Conservation (phyloP, 2,797 vertebrate genomes). For the Enteromius anoplus region DNA sequence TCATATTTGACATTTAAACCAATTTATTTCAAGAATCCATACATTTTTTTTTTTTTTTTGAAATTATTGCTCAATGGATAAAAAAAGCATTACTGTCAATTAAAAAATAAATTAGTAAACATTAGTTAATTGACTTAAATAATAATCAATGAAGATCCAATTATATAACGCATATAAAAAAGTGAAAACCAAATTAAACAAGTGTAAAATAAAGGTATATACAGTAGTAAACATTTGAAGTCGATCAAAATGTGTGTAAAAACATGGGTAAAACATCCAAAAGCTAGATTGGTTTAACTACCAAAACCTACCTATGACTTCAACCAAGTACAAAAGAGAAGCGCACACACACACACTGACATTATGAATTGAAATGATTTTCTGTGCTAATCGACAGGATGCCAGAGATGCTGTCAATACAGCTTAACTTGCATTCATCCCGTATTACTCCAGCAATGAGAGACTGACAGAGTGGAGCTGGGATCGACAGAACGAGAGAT, state of each 20-base stretch:
- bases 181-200: not conserved
- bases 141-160: not conserved
- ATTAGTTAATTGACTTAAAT: too few species aligned
- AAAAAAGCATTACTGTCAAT: not conserved
- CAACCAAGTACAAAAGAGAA: too few species aligned
- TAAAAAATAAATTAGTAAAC: not conserved
- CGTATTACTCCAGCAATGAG: not conserved
- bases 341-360: not conserved
- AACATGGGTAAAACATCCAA: not conserved
- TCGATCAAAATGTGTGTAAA: not conserved
- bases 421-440: conserved; percentile 1
- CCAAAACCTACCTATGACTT: not conserved
- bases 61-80: not conserved
- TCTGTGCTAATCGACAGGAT: not conserved
- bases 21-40: not conserved
- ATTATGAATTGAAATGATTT: not conserved
- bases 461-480: not conserved
- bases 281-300: not conserved
- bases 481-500: conserved; percentile 9
- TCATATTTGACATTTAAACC: not conserved
- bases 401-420: conserved; percentile 14
- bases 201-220: too few species aligned
- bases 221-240: too few species aligned
- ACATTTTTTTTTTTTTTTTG: not conserved
- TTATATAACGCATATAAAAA: not conserved